Evolutionary conservation across 1,140 invertebrate genomes (phyloP).

Genomic region (Rhopalosiphum padi): DNA sequence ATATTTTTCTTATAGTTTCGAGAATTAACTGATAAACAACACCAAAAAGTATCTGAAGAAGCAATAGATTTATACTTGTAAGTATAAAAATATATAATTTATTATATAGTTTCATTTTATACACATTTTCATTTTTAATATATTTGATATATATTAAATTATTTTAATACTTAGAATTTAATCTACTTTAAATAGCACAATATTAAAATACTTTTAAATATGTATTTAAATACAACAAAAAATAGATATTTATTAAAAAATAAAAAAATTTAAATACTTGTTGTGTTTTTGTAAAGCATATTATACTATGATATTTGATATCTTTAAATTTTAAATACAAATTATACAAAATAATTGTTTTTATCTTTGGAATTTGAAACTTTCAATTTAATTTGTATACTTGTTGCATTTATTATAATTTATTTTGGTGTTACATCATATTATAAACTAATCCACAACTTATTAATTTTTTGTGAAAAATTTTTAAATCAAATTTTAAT

Average conservation of each 20-base stretch:
- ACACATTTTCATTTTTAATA: background rate
- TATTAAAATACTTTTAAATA: background rate
- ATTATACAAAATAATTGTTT: no score
- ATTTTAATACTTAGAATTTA: background rate
- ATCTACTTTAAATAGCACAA: background rate
- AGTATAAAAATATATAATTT: background rate
- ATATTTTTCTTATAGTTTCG: constrained; percentile 40
- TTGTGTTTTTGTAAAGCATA: no score
- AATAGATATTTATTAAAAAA: background rate
- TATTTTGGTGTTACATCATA: background rate
- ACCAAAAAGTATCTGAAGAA: background rate
- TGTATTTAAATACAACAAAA: background rate
- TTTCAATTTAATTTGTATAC: background rate
- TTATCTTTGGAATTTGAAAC: background rate
- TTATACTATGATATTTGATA: no score
- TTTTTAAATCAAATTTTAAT: background rate
- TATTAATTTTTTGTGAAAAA: background rate
- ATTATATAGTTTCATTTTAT: background rate
- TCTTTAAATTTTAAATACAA: no score
- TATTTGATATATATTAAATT: background rate
- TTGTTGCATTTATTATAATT: background rate
- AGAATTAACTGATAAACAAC: constrained; percentile 23
- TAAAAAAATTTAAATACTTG: background rate
- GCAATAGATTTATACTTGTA: constrained; percentile 46
- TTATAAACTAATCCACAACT: background rate